Base-by-base conservation (phyloP, 2,797 vertebrate species). In the Rachycentron canadum region DNA sequence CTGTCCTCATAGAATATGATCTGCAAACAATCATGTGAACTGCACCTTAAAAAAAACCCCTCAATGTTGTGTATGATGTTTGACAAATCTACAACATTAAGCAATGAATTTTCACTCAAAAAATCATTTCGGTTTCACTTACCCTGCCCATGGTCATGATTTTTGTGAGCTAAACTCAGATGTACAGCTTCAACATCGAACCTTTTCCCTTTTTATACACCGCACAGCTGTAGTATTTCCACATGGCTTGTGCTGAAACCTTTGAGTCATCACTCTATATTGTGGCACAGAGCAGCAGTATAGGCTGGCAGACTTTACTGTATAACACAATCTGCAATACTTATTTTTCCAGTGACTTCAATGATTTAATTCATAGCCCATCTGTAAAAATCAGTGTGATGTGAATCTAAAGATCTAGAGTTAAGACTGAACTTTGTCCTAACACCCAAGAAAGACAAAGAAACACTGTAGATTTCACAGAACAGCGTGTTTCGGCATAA, bases 261-360 rank as follows among this genome's bases (percentile, higher is more conserved):
- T 81, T 83, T 84, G 87, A 89, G 23, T 92, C 91, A 92, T 93
- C 91, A 92, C 69, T 92, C 82, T 89, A 91, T 87, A 90, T 92
- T 92, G 88, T 90, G 76, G 62, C 61, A 57, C 74, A 36, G 45
- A 9, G 78, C 82, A 76, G 81, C 73, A 70, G 79, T 81, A 82
- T 80, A 87, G 78, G 49, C 28, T 73, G 58, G 73, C 79, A 72
- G 69, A 84, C 63, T 49, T 69, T 11, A 68, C 82, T 47, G 59
- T 69, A 79, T 25, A 71, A 77, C 85, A 86, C 73, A 88, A 85
- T 88, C 73, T 75, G 68, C 76, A 74, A 55, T 59, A 60, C 60
- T 69, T 58, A 81, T 78, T 86, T 21, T 83, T 89, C 79, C 57
- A 74, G 82, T n/a, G 68, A 26, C 14, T 55, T 81, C 53, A n/a